These are phyloP conservation scores for Papilio dardanus DNA, from an alignment of 1,140 invertebrate genomes.

Conservation along the genomic window DNA sequence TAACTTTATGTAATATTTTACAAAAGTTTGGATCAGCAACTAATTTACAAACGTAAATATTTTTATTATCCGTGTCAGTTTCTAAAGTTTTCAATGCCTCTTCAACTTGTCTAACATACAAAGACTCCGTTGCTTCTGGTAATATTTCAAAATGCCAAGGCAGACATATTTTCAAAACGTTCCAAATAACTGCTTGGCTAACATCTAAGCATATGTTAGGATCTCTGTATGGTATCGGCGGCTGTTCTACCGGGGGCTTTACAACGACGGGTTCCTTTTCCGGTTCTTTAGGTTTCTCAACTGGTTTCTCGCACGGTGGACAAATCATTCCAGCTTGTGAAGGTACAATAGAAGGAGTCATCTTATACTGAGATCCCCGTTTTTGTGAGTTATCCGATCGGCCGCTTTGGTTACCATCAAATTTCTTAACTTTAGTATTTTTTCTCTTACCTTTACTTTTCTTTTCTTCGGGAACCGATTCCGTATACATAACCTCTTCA, in stretches of 20 bases:
- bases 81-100: slow-evolving; percentile 59
- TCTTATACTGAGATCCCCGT: slow-evolving; percentile 49
- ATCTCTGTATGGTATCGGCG: slow-evolving; percentile 41
- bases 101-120: slow-evolving; percentile 54
- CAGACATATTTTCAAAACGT: slow-evolving; percentile 68
- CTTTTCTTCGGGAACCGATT: slow-evolving; percentile 57
- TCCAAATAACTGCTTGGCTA: slow-evolving; percentile 69
- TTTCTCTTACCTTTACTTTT: slow-evolving; percentile 65
- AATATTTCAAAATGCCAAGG: slow-evolving; percentile 70
- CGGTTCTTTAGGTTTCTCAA: slow-evolving; percentile 53
- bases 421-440: slow-evolving; percentile 55
- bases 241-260: slow-evolving; percentile 43
- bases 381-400: slow-evolving; percentile 55
- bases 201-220: slow-evolving; percentile 64
- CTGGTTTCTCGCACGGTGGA: slow-evolving; percentile 60
- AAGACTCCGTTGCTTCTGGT: slow-evolving; percentile 56
- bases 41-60: slow-evolving; percentile 70
- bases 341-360: slow-evolving; percentile 52
- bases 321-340: slow-evolving; percentile 65
- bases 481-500: slow-evolving; percentile 60
- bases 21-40: slow-evolving; percentile 61
- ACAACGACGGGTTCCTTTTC: slow-evolving; percentile 61
- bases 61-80: slow-evolving; percentile 65
- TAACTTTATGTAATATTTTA: slow-evolving; percentile 65
- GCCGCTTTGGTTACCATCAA: slow-evolving; percentile 56